These are phyloP conservation scores for Zaprionus obscuricornis DNA, from an alignment of 2,888 invertebrate genomes.

Conservation along the genomic window DNA sequence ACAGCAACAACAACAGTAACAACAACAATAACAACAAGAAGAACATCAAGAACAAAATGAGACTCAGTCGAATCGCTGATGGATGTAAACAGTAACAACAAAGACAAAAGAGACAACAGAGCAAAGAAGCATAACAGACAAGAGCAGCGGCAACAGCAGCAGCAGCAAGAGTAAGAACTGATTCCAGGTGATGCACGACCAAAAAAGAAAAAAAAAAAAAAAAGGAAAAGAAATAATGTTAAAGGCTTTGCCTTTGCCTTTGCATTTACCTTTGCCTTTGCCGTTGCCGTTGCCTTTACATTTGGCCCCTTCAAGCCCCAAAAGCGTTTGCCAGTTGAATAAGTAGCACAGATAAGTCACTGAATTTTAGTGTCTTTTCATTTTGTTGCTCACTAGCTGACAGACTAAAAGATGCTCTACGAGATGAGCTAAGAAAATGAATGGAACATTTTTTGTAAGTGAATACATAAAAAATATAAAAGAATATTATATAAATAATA, in stretches of 20 bases:
- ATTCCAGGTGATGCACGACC: conserved; percentile 50
- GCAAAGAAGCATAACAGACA: no score
- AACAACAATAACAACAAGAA: neutral
- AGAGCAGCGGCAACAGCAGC: no score
- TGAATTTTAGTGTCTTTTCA: neutral
- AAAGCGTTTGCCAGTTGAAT: conserved; percentile 60
- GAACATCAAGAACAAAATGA: no score
- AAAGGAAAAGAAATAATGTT: conserved; percentile 33
- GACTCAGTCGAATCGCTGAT: conserved; percentile 47
- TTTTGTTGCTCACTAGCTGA: neutral
- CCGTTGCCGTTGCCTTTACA: neutral
- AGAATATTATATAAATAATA: no score
- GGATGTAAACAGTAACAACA: conserved; percentile 62
- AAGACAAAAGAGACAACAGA: no score
- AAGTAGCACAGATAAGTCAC: conserved; percentile 40
- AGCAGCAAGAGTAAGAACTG: no score
- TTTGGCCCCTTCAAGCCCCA: conserved; percentile 8
- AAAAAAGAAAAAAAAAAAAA: neutral
- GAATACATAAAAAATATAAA: no score
- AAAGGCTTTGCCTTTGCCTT: conserved; percentile 48
- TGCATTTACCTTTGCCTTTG: no score
- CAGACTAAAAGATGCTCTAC: conserved; percentile 31
- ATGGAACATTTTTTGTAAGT: neutral
- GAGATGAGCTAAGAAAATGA: no score
- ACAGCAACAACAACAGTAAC: conserved; percentile 4